Base-by-base conservation (phyloP, 2,888 invertebrate genomes). In the Tineola bisselliella region DNA sequence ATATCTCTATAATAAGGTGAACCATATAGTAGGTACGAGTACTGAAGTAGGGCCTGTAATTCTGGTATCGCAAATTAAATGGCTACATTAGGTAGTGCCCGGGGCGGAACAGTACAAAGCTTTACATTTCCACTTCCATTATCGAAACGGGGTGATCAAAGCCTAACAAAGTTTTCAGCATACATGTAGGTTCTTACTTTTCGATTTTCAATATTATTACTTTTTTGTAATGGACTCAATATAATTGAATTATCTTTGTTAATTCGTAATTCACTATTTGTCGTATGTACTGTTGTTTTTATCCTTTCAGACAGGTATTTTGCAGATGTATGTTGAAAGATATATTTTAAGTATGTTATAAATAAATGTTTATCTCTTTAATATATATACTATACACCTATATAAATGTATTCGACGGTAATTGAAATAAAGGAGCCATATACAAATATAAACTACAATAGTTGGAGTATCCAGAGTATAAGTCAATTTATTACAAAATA, bases 121-220 rank as follows among this genome's bases (percentile, higher is more conserved):
- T 64, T 65, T 63, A 52, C 52, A 70, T 67, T 73, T 69, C 73
- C 72, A 65, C 67, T 73, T 77, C 75, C 77, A 81, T 81, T 84
- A 83, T 84, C 81, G 83, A 81, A 81, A 81, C 77, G 81, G 82
- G 78, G 76, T 78, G 86, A 82, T 84, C 84, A 84, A 84, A 84
- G 83, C 76, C 74, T 72, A 73, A 72, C 76, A 77, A 48, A 48
- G 3, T 13, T 48, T 48, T 15, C 3, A 43, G 8, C 48, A 15
- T 48, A 17, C 15, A 10, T 5, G 48, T 48, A 48, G 5, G 48
- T 48, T 17, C 10, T 17, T 10, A 48, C 4, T 48, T 15, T 48
- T 48, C 48, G 17, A 48, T 48, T 48, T 48, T 10, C 15, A 17
- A 17, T 48, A 48, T 15, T 15, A 48, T 43, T 48, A 48, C 48